These are phyloP conservation scores for Psammodynastes pulverulentus DNA, from an alignment of 2,113 vertebrate genomes.

Conservation along the genomic window DNA sequence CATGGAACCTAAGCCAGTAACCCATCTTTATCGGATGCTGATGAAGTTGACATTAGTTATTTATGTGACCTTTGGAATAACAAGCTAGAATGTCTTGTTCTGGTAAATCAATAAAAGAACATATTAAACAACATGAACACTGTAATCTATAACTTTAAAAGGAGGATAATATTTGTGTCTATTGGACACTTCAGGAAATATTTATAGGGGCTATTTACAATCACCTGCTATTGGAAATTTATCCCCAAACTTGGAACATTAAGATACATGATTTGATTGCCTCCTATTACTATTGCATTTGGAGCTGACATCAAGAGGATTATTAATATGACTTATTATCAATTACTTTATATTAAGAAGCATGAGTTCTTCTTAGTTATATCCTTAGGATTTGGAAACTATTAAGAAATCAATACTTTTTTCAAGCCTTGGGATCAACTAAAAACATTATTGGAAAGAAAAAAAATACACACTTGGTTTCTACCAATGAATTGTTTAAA, in stretches of 20 bases:
- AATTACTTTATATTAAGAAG: background rate
- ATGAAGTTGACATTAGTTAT: background rate
- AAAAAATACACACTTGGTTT: background rate
- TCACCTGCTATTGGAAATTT: background rate
- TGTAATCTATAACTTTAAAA: background rate
- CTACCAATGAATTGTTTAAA: background rate
- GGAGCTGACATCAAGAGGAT: background rate
- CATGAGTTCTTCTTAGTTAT: background rate
- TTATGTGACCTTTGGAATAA: background rate
- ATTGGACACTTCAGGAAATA: background rate
- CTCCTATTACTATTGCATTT: background rate
- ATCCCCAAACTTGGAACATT: background rate
- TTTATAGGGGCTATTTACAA: background rate
- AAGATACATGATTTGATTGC: background rate
- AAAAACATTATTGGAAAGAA: background rate
- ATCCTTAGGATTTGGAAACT: background rate
- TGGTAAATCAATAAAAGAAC: background rate
- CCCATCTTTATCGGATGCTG: background rate
- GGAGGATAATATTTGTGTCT: background rate
- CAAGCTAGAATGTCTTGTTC: background rate
- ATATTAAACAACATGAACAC: background rate
- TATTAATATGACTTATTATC: background rate
- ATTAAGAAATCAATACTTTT: background rate
- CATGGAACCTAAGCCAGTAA: background rate
- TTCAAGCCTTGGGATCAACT: background rate